Conservation (phyloP, 92 coral and sea anemone species). For the Chrysogorgia sp. region DNA sequence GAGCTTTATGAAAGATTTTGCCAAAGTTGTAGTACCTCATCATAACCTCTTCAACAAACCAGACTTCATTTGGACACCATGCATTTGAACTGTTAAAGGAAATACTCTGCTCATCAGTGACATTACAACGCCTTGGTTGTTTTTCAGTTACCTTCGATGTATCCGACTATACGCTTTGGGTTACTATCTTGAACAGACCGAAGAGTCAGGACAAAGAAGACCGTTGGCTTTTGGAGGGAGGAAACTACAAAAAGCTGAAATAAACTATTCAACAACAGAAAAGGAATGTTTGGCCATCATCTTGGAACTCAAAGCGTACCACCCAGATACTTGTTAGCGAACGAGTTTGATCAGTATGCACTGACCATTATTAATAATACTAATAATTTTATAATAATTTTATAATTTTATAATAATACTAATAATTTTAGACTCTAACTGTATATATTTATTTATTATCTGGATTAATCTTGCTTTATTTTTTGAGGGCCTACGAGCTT, state of each 20-base stretch:
- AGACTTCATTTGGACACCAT: constrained; percentile 54
- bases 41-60: constrained; percentile 56
- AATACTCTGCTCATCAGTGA: constrained; percentile 48
- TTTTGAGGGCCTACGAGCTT: too few relatives aligned
- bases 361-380: too few relatives aligned
- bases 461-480: too few relatives aligned
- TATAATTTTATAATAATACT: too few relatives aligned
- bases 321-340: constrained; percentile 49
- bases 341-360: constrained; percentile 50
- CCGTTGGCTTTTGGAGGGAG: constrained; percentile 55
- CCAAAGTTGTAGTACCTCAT: constrained; percentile 45
- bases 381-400: too few relatives aligned
- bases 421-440: too few relatives aligned
- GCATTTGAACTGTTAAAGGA: constrained; percentile 50
- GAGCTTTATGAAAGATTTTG: too few relatives aligned
- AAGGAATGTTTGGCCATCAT: too few relatives aligned
- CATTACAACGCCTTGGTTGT: constrained; percentile 45
- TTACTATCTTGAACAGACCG: constrained; percentile 54
- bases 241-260: constrained; percentile 48
- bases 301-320: too few relatives aligned
- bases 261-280: too few relatives aligned
- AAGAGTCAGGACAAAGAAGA: constrained; percentile 25
- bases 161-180: constrained; percentile 50
- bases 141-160: constrained; percentile 58
- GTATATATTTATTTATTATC: too few relatives aligned